Base-by-base conservation (phyloP, 2,888 invertebrate species). In the Hydraecia micacea region DNA sequence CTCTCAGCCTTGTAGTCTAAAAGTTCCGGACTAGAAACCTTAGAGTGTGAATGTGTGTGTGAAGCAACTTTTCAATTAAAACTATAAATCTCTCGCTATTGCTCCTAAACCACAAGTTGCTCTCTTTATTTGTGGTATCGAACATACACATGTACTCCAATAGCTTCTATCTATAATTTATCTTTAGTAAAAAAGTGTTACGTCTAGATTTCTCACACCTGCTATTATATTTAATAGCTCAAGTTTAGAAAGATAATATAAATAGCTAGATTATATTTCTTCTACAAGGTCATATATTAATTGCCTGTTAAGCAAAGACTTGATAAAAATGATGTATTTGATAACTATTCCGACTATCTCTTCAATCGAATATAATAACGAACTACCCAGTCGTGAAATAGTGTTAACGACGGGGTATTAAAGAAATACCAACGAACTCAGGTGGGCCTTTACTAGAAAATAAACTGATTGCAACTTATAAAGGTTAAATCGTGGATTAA, bases 261-360 rank as follows among this genome's bases (percentile, higher is more conserved):
- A 15, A 69, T 58, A 65, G 5, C 32, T 42, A 58, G 28, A 85
- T 71, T 60, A 49, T n/a, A 28, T 60, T 77, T 39, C 42, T 39
- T 83, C 2, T 36, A 28, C 87, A 84, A 84, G 87, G 79, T 71
- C 58, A 39, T 7, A 28, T 21, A 67, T 11, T 76, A 36, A 84
- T 84, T 73, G 42, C 42, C 18, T n/a, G 25, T 67, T 55, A 55
- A 58, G 66, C 39, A 83, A 86, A 18, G n/a, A 55, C 25, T 68
- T 84, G 67, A 73, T 78, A 65, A 46, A 66, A 73, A 58, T 62
- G n/a, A 63, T 73, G 15, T 70, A 77, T 83, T 77, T 83, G 32
- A 60, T 52, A 46, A 63, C 36, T 55, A 60, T 69, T 69, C 79
- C 36, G 18, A 60, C 63, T 55, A 66, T 67, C 46, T 52, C 25